A percentile compares a stretch with the other conserved stretches of the same genome.
Conservation (phyloP, 2,888 invertebrate species). For the Neria commutata region DNA sequence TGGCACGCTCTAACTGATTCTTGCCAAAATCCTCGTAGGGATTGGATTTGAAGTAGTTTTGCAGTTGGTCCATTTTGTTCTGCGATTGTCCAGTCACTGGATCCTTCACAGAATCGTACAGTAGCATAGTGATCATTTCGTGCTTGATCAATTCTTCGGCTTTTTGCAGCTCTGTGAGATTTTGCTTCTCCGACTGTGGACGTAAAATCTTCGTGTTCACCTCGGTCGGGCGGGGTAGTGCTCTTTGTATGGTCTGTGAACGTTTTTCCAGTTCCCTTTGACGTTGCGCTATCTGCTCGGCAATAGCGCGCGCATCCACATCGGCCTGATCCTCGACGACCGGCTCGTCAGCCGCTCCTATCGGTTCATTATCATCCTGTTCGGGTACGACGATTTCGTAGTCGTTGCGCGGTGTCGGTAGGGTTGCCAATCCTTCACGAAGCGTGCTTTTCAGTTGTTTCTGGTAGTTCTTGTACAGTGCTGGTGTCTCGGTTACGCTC, state of each 20-base stretch:
- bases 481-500: constrained; percentile 74
- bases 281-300: constrained; percentile 74
- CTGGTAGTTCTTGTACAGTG: constrained; percentile 70
- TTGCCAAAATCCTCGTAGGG: constrained; percentile 77
- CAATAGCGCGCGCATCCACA: constrained; percentile 73
- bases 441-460: constrained; percentile 78
- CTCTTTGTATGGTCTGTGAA: constrained; percentile 85
- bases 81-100: constrained; percentile 65
- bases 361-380: constrained; percentile 66
- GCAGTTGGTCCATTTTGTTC: constrained; percentile 67
- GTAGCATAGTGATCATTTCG: constrained; percentile 95
- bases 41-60: constrained; percentile 84
- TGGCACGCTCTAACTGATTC: constrained; percentile 73
- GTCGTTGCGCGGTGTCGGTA: constrained; percentile 94
- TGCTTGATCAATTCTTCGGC: constrained; percentile 95
- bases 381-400: constrained; percentile 98
- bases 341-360: constrained; percentile 59
- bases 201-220: constrained; percentile 84
- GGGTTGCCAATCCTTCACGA: constrained; percentile 75
- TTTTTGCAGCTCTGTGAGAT: constrained; percentile 86
- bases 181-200: constrained; percentile 75
- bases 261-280: constrained; percentile 69
- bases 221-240: constrained; percentile 82
- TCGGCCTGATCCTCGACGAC: constrained; percentile 85
- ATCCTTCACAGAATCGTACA: constrained; percentile 85